Evolutionary conservation across 1,140 invertebrate species (phyloP), one percentile per base, ranked within the genome.

Genomic region (Drosophila nasuta): DNA sequence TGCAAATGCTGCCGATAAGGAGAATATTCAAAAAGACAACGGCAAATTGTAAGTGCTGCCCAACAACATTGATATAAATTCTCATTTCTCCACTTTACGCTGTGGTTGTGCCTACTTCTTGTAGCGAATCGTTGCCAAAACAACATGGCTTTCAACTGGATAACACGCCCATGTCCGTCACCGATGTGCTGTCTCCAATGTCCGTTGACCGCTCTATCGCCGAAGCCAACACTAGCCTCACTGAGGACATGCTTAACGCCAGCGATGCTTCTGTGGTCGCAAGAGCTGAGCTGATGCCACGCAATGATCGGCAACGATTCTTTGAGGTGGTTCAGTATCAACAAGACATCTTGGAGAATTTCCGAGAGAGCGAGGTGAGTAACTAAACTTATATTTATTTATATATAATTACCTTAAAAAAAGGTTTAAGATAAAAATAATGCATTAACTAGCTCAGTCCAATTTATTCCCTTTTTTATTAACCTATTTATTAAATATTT

Each of bases 301-400:
- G 83, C 8, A 92, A 91, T 46, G 82, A 92, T 58, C 93, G 92
- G 72, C 91, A 92, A 43, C 93, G 93, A 71, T 94, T 95, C 79
- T 95, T 94, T 75, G 94, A 95, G 77, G 93, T 95, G 73, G 94
- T 95, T 56, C 95, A 97, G 85, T 97, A 97, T 93, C 95, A 96
- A 77, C 94, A 94, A 62, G 95, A 97, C 74, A 97, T 97, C 71
- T 96, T 97, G 82, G 85, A 94, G 64, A 97, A 97, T 93, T 94
- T 97, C 81, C 93, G 94, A 66, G 91, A 94, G 66, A 93, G 95
- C 77, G 97, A 97, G 95, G 96, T 96, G 93, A 91, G 89, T 91
- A 30, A n/a, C 17, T 2, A 41, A n/a, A 2, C 2, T 38, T 8
- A 7, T 8, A 13, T 13, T 13, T 13, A 13, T 13, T 13, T 13